Percentiles rank a stretch among this genome's conserved stretches.
Conservation (phyloP, 2,113 vertebrate species). For the Ciconia stormi region DNA sequence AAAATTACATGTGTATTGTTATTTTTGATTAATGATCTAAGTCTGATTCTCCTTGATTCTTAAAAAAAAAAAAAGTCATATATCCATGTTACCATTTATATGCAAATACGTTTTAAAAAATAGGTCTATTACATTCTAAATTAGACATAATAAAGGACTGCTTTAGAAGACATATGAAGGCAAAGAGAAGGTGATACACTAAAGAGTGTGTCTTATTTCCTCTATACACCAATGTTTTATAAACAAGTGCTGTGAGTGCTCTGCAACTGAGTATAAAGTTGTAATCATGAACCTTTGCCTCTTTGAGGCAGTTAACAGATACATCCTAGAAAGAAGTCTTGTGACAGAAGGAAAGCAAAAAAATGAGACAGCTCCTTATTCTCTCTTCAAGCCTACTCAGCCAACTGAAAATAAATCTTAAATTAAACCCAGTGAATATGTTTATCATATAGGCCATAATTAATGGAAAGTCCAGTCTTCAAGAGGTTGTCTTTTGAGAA, state of each 20-base stretch:
- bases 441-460: neutral
- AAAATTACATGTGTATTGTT: neutral
- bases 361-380: neutral
- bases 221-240: neutral
- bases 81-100: neutral
- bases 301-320: neutral
- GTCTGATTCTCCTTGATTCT: neutral
- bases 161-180: neutral
- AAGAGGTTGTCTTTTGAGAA: neutral
- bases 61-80: neutral
- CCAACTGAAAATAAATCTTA: neutral
- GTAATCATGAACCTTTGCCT: neutral
- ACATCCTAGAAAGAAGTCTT: neutral
- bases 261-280: neutral
- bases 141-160: neutral
- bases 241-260: neutral
- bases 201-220: neutral
- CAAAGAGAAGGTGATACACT: neutral
- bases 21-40: neutral
- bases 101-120: neutral
- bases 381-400: neutral
- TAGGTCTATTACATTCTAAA: neutral
- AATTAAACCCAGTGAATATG: neutral
- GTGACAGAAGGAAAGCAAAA: neutral
- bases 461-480: neutral